Base-by-base conservation (phyloP, 2,888 invertebrate species). In the Rotaria magnacalcarata region DNA sequence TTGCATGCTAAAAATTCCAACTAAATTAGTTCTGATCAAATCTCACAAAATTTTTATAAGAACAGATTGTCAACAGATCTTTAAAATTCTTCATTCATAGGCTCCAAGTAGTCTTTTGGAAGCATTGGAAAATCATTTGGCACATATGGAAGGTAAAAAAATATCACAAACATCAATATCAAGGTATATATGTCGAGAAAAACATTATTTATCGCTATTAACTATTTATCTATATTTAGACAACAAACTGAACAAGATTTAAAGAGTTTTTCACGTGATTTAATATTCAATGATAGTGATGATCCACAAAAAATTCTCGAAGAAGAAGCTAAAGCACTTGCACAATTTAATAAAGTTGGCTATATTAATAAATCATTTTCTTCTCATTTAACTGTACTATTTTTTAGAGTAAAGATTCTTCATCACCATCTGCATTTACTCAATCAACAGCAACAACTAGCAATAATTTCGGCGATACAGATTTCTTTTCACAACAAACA, bases 81-180 rank as follows among this genome's bases (percentile, higher is more conserved):
- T 54, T 21, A 6, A 4, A 54, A 54, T 87, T 87, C 87, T 87
- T 85, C 80, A 74, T 84, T 88, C 89, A 10, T 88, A 93, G 93
- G 98, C 97, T 0, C 98, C 98, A 3, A 96, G 96, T 91, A 97
- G 97, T 91, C 93, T 99, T 86, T 92, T 99, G 87, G 98, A 99
- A 91, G 98, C 99, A 0, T 92, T 99, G 88, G 98, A 99, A 90
- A 96, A 96, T 87, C 98, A 99, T 92, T 93, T 98, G 58, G 75
- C 85, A 74, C 52, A 58, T n/a, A 27, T 87, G 34, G 87, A 87
- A 54, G 84, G 84, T 47, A 87, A 85, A 84, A 87, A 87, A 87
- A 3, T 54, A 47, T 3, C 84, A 19, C 54, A 41, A 47, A 2
- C 54, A 52, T 56, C 84, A 67, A 60, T 86, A 8, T 47, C 27